Evolutionary conservation across 2,113 vertebrate genomes (phyloP), one percentile per base, ranked within the genome.

Genomic region (Macrotis lagotis): DNA sequence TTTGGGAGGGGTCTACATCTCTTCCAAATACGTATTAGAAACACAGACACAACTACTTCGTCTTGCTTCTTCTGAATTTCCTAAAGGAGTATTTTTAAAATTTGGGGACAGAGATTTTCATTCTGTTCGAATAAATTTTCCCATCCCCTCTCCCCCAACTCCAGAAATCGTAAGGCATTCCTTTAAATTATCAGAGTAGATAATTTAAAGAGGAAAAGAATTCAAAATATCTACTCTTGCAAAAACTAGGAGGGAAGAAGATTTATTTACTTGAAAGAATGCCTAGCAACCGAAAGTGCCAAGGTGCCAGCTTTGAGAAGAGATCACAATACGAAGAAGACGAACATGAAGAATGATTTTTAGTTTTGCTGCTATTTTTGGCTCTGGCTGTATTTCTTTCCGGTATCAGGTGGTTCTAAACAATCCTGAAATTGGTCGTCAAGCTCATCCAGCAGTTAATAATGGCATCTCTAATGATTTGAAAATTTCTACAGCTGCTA

Each of bases 221-320:
- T 93, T 96, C 14, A 90, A 95, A 95, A 93, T 92, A 96, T 24
- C 16, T 37, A 74, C n/a, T 96, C 8, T 95, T 90, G 44, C 19
- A 93, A 94, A 95, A 94, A 8, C 47, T 50, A 0, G 49, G n/a
- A 90, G 95, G 93, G 48, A 9, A 31, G 93, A 96, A 92, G 0
- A 1, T 51, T 96, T 93, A 90, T 94, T 96, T 94, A 89, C 83
- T 93, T 91, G 52, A 95, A 96, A 95, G 48, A 3, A 25, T 95
- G 90, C 24, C 48, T 92, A 53, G 51, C 89, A 92, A 74, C 51
- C 89, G 26, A 66, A 92, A 93, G 94, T 91, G 90, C 22, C 51
- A 96, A 90, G 50, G 51, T 92, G 12, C 37, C 88, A 94, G 11
- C 37, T 92, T 96, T 49, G 26, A 89, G 51, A 9, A 31, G 50